These are phyloP conservation scores for Araneus ventricosus DNA, from an alignment of 1,140 invertebrate genomes.

Conservation along the genomic window DNA sequence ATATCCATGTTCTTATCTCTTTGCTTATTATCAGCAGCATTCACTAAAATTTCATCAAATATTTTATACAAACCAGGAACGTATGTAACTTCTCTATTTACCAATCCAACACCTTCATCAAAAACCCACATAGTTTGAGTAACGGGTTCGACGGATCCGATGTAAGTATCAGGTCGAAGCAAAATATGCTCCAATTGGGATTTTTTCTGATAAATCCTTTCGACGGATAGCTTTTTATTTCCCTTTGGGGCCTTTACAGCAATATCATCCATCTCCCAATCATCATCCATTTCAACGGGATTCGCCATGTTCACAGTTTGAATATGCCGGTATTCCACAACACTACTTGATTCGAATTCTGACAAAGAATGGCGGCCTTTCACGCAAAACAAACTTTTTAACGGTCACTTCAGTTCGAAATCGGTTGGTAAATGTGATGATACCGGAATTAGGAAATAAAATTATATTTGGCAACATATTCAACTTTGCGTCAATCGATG, in stretches of 20 bases:
- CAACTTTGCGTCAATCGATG: too few relatives aligned
- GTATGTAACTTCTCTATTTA: slow-evolving; percentile 93
- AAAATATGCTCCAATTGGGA: slow-evolving; percentile 99
- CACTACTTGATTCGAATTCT: too few relatives aligned
- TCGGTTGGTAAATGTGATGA: too few relatives aligned
- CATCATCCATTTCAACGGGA: slow-evolving; percentile 47
- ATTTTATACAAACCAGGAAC: slow-evolving; percentile 99
- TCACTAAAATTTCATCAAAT: slow-evolving; percentile 99
- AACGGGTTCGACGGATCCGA: slow-evolving; percentile 94
- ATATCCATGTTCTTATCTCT: slow-evolving; percentile 95
- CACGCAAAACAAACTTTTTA: too few relatives aligned
- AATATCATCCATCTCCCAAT: slow-evolving; percentile 60
- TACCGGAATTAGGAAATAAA: too few relatives aligned
- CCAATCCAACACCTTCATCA: slow-evolving; percentile 90
- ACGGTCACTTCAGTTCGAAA: too few relatives aligned
- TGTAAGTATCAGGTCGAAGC: slow-evolving; percentile 98
- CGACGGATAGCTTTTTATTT: slow-evolving; percentile 84
- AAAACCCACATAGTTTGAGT: slow-evolving; percentile 96
- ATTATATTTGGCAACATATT: too few relatives aligned
- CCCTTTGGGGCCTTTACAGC: slow-evolving; percentile 42
- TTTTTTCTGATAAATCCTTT: slow-evolving; percentile 99
- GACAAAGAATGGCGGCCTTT: too few relatives aligned
- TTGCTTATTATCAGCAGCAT: slow-evolving; percentile 99
- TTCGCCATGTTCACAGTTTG: slow-evolving; percentile 52
- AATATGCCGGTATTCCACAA: too few relatives aligned